These are phyloP conservation scores for Luffia ferchaultella DNA, from an alignment of 2,888 invertebrate species.

Conservation along the genomic window DNA sequence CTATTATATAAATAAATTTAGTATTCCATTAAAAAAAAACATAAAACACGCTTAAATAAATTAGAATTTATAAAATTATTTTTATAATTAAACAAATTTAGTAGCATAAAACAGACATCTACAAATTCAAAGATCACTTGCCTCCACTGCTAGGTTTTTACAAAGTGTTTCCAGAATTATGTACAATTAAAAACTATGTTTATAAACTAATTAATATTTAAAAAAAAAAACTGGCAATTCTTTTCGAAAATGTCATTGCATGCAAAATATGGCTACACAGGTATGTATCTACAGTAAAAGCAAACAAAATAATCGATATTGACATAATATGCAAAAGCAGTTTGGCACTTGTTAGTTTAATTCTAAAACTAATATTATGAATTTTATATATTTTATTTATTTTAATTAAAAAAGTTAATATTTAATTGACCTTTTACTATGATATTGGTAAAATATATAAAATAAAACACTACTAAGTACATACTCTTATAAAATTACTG, in stretches of 20 bases:
- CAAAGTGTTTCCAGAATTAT: constrained; percentile 12
- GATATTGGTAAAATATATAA: too few relatives aligned
- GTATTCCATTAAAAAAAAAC: too few relatives aligned
- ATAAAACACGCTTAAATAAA: too few relatives aligned
- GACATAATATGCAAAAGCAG: neutral
- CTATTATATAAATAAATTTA: too few relatives aligned
- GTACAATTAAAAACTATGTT: constrained; percentile 1
- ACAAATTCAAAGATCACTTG: constrained; percentile 28
- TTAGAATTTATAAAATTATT: too few relatives aligned
- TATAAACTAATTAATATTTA: constrained; percentile 15
- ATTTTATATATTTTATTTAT: neutral
- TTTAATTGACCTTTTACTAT: too few relatives aligned
- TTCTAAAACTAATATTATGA: neutral
- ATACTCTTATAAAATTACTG: too few relatives aligned
- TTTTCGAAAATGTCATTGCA: neutral
- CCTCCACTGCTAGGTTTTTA: constrained; percentile 48
- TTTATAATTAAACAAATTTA: too few relatives aligned
- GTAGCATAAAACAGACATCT: too few relatives aligned
- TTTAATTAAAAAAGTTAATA: too few relatives aligned
- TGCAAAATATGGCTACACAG: neutral
- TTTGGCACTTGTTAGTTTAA: neutral
- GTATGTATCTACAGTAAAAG: neutral
- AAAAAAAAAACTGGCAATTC: constrained; percentile 16
- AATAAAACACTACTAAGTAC: too few relatives aligned
- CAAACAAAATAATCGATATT: too few relatives aligned